Evolutionary conservation across 1,140 invertebrate genomes (phyloP).

Genomic region (Drosophila equinoxialis): DNA sequence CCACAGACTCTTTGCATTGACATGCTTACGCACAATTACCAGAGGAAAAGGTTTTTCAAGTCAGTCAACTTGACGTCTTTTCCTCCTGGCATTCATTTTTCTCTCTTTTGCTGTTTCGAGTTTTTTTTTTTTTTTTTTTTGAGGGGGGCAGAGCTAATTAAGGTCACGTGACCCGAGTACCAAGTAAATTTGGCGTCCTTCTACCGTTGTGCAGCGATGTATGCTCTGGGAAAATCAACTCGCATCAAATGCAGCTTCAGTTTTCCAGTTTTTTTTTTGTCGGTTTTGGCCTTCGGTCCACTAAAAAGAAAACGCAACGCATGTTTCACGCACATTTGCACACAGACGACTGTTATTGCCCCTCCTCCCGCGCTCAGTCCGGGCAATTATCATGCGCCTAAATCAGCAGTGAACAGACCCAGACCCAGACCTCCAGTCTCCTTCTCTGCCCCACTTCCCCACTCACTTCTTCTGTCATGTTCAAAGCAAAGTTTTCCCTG

Average conservation of each 20-base stretch:
- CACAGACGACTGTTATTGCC: constrained; percentile 38
- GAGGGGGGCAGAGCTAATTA: constrained; percentile 57
- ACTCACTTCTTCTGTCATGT: constrained; percentile 22
- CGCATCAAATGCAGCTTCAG: constrained; percentile 65
- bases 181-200: constrained; percentile 23
- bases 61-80: constrained; percentile 35
- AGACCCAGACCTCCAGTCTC: not conserved
- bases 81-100: constrained; percentile 17
- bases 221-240: constrained; percentile 58
- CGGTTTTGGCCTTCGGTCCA: constrained; percentile 28
- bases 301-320: constrained; percentile 50
- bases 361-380: constrained; percentile 18
- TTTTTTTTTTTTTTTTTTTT: constrained; percentile 26
- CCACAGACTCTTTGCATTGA: constrained; percentile 19
- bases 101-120: not conserved
- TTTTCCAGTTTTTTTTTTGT: constrained; percentile 22
- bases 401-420: constrained; percentile 47
- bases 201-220: constrained; percentile 62
- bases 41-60: constrained; percentile 27
- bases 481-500: constrained; percentile 69
- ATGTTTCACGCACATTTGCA: constrained; percentile 64
- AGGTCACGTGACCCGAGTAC: constrained; percentile 67
- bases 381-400: constrained; percentile 69
- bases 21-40: constrained; percentile 45
- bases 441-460: not conserved